These are phyloP conservation scores for Eunapius fragilis DNA, from an alignment of 37 sponge, comb jelly and placozoan genomes.

Conservation along the genomic window DNA sequence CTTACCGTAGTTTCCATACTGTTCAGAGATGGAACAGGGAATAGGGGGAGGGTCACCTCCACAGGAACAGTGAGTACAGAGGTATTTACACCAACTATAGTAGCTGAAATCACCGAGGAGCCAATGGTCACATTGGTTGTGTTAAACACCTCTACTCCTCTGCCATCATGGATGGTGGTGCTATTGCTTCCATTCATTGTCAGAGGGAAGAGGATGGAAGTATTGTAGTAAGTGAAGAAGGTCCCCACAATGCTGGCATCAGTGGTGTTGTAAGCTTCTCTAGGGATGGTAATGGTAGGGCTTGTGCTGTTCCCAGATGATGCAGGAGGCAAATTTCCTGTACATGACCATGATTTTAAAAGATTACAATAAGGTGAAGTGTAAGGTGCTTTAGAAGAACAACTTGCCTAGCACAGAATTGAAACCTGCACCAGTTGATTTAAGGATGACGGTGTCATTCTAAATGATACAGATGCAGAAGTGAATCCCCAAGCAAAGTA, in stretches of 20 bases:
- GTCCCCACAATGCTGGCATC: neutral
- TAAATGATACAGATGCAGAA: neutral
- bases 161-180: neutral
- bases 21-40: neutral
- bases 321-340: neutral
- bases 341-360: neutral
- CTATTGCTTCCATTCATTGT: neutral
- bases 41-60: neutral
- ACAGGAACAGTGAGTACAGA: neutral
- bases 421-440: neutral
- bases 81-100: slow-evolving; percentile 6
- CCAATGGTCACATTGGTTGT: slow-evolving; percentile 13
- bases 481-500: neutral
- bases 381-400: neutral
- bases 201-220: slow-evolving; percentile 8
- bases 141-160: slow-evolving; percentile 4
- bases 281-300: neutral
- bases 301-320: neutral
- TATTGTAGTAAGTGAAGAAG: slow-evolving; percentile 1
- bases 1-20: neutral
- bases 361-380: neutral
- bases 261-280: neutral
- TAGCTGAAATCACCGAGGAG: slow-evolving; percentile 19
- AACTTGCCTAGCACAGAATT: neutral
- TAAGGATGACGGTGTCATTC: neutral